These are phyloP conservation scores for Eupeodes latifasciatus DNA, from an alignment of 2,888 invertebrate genomes.

Conservation along the genomic window DNA sequence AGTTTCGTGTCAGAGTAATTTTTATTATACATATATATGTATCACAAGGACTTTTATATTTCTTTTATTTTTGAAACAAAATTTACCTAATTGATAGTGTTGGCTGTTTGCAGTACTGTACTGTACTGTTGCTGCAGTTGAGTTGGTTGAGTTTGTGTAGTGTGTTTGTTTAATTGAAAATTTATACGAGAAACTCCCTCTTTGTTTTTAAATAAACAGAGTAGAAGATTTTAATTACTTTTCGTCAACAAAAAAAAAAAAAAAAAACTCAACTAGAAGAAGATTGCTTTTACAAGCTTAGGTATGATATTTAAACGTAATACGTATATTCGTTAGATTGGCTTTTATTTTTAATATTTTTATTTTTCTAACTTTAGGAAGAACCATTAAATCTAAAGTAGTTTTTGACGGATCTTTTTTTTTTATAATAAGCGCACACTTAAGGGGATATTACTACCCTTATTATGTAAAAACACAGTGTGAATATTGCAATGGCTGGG, in stretches of 20 bases:
- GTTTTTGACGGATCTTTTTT: no score
- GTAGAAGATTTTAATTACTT: constrained; percentile 40
- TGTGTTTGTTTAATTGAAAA: constrained; percentile 43
- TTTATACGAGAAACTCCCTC: constrained; percentile 8
- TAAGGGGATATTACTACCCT: no score
- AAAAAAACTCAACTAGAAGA: background rate
- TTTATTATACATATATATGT: constrained; percentile 4
- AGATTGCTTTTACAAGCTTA: constrained; percentile 8
- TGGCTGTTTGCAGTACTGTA: background rate
- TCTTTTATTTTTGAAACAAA: background rate
- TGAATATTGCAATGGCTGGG: no score
- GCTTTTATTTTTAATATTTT: background rate
- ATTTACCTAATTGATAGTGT: constrained; percentile 43
- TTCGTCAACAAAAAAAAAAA: background rate
- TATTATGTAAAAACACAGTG: no score
- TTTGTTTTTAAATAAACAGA: constrained; percentile 42
- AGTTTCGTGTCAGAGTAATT: constrained; percentile 12
- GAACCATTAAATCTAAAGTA: no score
- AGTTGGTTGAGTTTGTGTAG: constrained; percentile 4
- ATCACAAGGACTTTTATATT: constrained; percentile 34
- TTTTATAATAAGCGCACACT: no score
- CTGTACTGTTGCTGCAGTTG: background rate
- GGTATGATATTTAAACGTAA: background rate
- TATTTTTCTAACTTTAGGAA: constrained; percentile 10
- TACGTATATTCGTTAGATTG: background rate